Evolutionary conservation across 1,140 invertebrate genomes (phyloP).

Genomic region (Amyelois transitella): DNA sequence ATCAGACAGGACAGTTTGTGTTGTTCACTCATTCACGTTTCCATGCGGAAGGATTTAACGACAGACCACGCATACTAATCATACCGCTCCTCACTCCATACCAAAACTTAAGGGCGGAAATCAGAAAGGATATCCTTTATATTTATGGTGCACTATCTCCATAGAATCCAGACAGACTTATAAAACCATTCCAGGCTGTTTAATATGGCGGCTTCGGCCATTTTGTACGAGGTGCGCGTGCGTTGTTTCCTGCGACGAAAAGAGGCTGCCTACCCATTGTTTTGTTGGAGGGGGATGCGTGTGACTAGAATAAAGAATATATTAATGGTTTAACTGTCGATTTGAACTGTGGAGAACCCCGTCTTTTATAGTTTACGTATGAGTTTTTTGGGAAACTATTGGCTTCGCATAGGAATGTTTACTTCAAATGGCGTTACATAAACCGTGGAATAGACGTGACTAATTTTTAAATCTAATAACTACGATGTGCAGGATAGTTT

Average conservation of each 20-base stretch:
- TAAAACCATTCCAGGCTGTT: constrained; percentile 29
- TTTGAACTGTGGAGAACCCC: constrained; percentile 23
- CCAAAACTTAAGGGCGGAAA: constrained; percentile 39
- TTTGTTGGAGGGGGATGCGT: constrained; percentile 55
- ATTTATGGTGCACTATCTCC: constrained; percentile 62
- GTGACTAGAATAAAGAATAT: constrained; percentile 49
- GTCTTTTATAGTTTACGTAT: not conserved
- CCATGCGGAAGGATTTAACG: constrained; percentile 1
- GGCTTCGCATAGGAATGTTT: no score
- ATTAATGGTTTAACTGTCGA: constrained; percentile 39
- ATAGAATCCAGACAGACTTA: constrained; percentile 53
- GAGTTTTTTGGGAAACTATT: no score
- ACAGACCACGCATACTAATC: constrained; percentile 31
- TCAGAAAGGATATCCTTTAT: constrained; percentile 56
- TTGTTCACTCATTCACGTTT: no score
- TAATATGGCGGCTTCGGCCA: constrained; percentile 44
- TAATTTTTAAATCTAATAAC: no score
- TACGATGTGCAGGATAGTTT: no score
- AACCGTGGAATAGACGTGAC: no score
- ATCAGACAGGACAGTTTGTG: no score
- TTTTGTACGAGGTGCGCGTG: constrained; percentile 59
- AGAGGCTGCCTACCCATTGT: constrained; percentile 67
- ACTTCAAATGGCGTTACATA: no score
- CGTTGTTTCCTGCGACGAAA: constrained; percentile 64
- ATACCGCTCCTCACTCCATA: constrained; percentile 35